These are phyloP conservation scores for Agraylea sexmaculata DNA, from an alignment of 1,140 invertebrate genomes.

Conservation along the genomic window DNA sequence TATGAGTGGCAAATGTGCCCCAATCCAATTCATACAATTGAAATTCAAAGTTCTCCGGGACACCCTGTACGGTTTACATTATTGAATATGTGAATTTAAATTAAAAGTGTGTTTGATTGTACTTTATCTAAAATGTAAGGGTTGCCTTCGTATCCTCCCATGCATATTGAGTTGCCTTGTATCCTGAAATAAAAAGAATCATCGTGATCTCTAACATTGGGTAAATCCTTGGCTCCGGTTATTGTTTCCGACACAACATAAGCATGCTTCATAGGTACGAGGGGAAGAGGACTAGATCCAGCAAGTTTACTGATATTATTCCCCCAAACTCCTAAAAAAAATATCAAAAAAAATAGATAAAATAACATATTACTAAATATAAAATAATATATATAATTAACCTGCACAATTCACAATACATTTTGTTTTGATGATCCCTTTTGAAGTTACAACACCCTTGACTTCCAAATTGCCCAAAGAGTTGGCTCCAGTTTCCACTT, in stretches of 20 bases:
- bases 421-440: conserved; percentile 59
- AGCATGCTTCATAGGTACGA: conserved; percentile 77
- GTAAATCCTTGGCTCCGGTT: conserved; percentile 54
- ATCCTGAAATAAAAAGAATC: conserved; percentile 70
- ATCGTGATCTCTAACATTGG: conserved; percentile 79
- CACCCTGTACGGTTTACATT: conserved; percentile 22
- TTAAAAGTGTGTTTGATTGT: conserved; percentile 19
- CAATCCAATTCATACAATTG: conserved; percentile 77
- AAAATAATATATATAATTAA: conserved; percentile 16
- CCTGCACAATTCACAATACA: conserved; percentile 66
- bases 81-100: conserved; percentile 4
- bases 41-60: conserved; percentile 66
- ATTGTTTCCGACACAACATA: conserved; percentile 75
- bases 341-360: conserved; percentile 1
- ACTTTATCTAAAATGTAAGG: conserved; percentile 68
- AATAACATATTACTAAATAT: not conserved
- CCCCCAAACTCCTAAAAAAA: conserved; percentile 70
- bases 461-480: conserved; percentile 54
- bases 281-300: conserved; percentile 55
- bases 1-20: conserved; percentile 66
- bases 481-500: conserved; percentile 50
- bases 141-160: conserved; percentile 82
- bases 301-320: conserved; percentile 57
- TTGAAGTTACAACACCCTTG: conserved; percentile 59
- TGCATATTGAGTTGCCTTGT: conserved; percentile 65